Percentiles rank a stretch among this genome's conserved stretches.
phyloP scores from a whole-genome alignment of 2,797 vertebrate species.

The Rhyacichthys aspro region DNA sequence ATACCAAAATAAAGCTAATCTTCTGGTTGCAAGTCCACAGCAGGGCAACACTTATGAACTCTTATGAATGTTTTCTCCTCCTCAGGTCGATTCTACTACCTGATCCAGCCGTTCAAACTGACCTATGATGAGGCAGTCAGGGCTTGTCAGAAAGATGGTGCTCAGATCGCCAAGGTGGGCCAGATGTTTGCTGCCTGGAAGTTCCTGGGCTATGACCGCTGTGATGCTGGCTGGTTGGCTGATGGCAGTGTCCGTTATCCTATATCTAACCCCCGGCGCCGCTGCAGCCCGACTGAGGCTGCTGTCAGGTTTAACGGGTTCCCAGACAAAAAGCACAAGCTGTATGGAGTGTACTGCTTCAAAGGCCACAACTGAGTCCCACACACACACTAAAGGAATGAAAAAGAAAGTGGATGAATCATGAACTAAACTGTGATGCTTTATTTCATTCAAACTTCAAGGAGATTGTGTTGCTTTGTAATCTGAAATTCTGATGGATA shows the following conservation, averaged over 20 bases:
- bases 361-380: constrained; percentile 84
- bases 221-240: constrained; percentile 93
- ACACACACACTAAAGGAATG: constrained; percentile 3
- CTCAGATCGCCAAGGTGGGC: constrained; percentile 93
- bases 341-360: constrained; percentile 97
- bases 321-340: constrained; percentile 96
- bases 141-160: constrained; percentile 88
- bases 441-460: constrained; percentile 57
- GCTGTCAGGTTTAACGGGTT: constrained; percentile 92
- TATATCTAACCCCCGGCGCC: constrained; percentile 86
- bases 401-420: not conserved
- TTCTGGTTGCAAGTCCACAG: too few species aligned
- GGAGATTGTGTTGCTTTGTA: constrained; percentile 53
- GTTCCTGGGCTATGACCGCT: constrained; percentile 92
- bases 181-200: constrained; percentile 97
- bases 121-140: constrained; percentile 90
- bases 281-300: constrained; percentile 91
- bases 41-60: not conserved
- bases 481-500: constrained; percentile 53
- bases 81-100: constrained; percentile 92
- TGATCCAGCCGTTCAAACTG: constrained; percentile 90
- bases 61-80: not conserved
- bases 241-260: constrained; percentile 97
- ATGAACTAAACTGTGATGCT: constrained; percentile 90
- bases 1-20: too few species aligned